Base-by-base conservation (phyloP, 2,888 invertebrate genomes). In the Taphrorychus bicolor region DNA sequence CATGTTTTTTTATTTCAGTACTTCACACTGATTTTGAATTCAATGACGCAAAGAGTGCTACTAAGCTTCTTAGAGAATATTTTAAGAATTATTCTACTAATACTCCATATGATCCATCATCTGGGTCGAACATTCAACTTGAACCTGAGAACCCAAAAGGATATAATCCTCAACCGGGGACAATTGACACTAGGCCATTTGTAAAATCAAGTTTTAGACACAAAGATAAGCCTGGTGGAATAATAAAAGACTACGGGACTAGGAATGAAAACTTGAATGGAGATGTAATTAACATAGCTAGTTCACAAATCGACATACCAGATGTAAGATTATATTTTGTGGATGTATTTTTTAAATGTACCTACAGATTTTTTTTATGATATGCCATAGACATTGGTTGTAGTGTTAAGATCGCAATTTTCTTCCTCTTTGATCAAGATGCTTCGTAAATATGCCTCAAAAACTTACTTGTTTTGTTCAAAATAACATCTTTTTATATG, bases 191-290 rank as follows among this genome's bases (percentile, higher is more conserved):
- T n/a, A 73, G 73, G 59, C 78, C 78, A 74, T 78, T 77, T 69
- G 76, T 77, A 16, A 72, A 70, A n/a, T 75, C 76, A 0, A 80
- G 73, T 73, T 82, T 82, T 70, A 72, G 82, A 32, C 82, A 82
- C 60, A 82, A 81, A 72, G 78, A 78, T 42, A 72, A 76, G 54
- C 75, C 76, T 52, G 72, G 74, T 63, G 78, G 77, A 14, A 74
- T 78, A 18, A 68, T 79, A 3, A 79, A 79, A 65, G 77, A 78
- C 66, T 80, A 74, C 66, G 74, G 54, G 32, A 56, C 69, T 62
- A 17, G 69, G 70, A 66, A 56, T 76, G 75, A 67, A 16, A 59
- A 59, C 22, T 62, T 59, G 21, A 68, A 58, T 51, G 49, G 17
- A 14, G 57, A 61, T 21, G 49, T 7, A 32, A 32, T 32, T 32